Evolutionary conservation across 23 tunicate species (phyloP), one percentile per base, ranked within the genome.

Genomic region (Trididemnum miniatum): DNA sequence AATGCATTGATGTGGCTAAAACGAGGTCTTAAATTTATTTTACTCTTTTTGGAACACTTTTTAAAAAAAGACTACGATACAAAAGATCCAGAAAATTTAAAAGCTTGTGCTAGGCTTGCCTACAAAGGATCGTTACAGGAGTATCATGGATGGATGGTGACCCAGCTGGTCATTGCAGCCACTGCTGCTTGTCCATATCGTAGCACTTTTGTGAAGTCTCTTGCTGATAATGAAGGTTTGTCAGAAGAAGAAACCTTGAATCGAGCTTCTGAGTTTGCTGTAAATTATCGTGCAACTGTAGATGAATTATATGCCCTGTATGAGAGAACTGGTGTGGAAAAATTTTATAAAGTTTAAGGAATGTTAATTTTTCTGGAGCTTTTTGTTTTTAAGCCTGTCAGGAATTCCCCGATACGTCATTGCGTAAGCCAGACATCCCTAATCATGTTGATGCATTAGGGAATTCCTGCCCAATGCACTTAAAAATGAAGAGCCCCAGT

Each of bases 1-100:
- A 90, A 95, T 95, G 99, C 99, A 27, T 63, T 95, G 57, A 86
- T 95, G 95, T 95, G 99, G 99, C 87, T 95, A 26, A 90, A 89
- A 75, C 84, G 99, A 20, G 99, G 99, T 0, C 80, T 95, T 7
- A 50, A 85, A 65, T 89, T 95, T 57, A 90, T 95, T 72, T 29
- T 93, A 0, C 59, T 76, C 35, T 95, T 95, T 75, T 51, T 95
- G 73, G 81, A 84, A 36, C 98, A 88, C 51, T 83, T 93, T 34
- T 15, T 93, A 20, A 73, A 65, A 37, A 91, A 93, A 22, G 98
- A 93, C 63, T 93, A 93, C 62, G 87, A 83, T 35, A 44, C 35
- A n/a, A 49, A 74, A 26, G 54, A 86, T 54, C 78, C 67, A 0
- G 89, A 88, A 65, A 88, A 73, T 33, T 39, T 93, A 0, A 88